These are phyloP conservation scores for Lytechinus variegatus DNA, from an alignment of 35 echinoderm and acorn worm species.

Conservation along the genomic window DNA sequence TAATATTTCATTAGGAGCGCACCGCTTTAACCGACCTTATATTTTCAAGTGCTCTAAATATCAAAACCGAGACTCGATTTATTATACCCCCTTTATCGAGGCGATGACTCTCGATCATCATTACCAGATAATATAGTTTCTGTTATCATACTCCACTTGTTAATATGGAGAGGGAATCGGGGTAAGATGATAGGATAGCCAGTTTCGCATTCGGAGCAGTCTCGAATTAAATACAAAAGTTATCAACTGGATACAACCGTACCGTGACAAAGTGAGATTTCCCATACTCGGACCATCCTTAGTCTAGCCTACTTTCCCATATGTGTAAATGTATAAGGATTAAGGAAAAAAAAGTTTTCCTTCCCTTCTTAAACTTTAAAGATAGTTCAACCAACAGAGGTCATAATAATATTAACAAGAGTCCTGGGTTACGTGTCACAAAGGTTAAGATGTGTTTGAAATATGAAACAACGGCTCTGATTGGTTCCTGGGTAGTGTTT, in stretches of 20 bases:
- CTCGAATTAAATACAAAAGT: background rate
- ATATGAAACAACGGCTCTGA: too few species aligned
- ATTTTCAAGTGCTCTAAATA: background rate
- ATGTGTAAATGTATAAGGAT: too few species aligned
- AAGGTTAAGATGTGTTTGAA: too few species aligned
- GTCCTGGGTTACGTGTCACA: too few species aligned
- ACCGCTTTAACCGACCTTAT: background rate
- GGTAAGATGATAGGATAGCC: conserved; percentile 1
- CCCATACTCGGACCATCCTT: too few species aligned
- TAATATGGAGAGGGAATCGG: background rate
- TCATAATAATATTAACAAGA: too few species aligned
- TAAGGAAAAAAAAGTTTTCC: too few species aligned
- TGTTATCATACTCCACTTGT: background rate
- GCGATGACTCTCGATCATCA: background rate
- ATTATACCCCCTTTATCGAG: background rate
- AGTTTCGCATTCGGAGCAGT: background rate
- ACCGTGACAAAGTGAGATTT: too few species aligned
- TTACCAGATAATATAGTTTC: conserved; percentile 21
- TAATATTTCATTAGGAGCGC: background rate
- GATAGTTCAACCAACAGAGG: too few species aligned
- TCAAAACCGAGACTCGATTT: conserved; percentile 29
- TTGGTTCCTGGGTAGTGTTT: too few species aligned
- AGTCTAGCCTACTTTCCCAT: too few species aligned
- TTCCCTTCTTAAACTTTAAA: too few species aligned
- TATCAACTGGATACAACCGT: background rate